Base-by-base conservation (phyloP, 2,113 vertebrate species). In the Suricata suricatta region DNA sequence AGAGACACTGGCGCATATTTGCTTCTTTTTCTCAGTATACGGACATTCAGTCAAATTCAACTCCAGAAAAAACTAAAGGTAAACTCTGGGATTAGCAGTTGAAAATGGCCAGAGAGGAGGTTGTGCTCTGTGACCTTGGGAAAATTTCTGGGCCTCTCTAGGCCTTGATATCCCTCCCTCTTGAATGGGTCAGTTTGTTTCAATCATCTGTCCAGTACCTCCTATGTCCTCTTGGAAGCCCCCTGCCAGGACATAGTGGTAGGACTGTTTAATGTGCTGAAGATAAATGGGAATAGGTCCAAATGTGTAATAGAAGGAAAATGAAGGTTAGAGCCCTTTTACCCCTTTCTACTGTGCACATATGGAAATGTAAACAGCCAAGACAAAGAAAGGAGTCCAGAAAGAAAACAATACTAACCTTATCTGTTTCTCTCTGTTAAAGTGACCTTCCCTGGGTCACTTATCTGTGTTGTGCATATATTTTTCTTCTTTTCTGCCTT, bases 391-490 rank as follows among this genome's bases (percentile, higher is more conserved):
- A 88, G 29, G 14, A 4, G 5, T 16, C 68, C 14, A n/a, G n/a
- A 74, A 88, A n/a, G 60, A 88, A 94, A 92, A 47, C n/a, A 38
- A 3, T 0, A 16, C 47, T 47, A 69, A 4, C 50, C 50, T 81
- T 82, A 12, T 88, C 91, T 88, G 71, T 60, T 86, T 83, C 38
- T 41, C 3, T 54, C 35, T n/a, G 64, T n/a, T 44, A 1, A 2
- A 8, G 7, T 1, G 27, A 52, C 27, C n/a, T 92, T 41, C 14
- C 10, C 19, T 8, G 5, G 66, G 74, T 14, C 10, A 19, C 35
- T 41, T 50, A 12, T n/a, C 21, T 8, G 13, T 3, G 41, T 2
- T 12, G 15, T 0, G 2, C 29, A 23, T 15, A 1, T 82, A 27
- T 33, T 85, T 81, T 31, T 41, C 14, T 57, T 81, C 29, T 64